A percentile compares a stretch with the other conserved stretches of the same genome.
Conservation (phyloP, 1,140 invertebrate species). For the Asobara japonica region DNA sequence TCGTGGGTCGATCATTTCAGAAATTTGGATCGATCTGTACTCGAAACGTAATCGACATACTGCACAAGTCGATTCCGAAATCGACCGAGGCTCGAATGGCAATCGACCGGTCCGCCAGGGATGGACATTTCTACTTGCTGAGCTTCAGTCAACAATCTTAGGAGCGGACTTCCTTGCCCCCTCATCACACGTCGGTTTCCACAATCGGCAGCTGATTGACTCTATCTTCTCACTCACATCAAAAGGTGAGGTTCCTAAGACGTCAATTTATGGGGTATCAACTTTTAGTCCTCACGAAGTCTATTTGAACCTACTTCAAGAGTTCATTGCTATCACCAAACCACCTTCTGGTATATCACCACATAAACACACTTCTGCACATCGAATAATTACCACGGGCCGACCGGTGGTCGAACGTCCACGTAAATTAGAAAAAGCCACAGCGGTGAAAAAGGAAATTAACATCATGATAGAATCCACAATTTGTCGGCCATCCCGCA, state of each 20-base stretch:
- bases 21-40: too few species aligned
- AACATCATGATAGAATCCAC: constrained; percentile 40
- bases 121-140: constrained; percentile 33
- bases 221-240: not conserved
- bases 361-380: not conserved
- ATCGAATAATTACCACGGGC: constrained; percentile 40
- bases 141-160: constrained; percentile 34
- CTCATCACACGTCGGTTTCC: constrained; percentile 34
- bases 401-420: constrained; percentile 40
- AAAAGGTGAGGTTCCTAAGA: not conserved
- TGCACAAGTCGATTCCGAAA: too few species aligned
- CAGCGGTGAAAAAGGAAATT: constrained; percentile 42
- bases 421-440: constrained; percentile 40
- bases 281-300: not conserved
- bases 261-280: not conserved
- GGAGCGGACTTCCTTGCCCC: constrained; percentile 38
- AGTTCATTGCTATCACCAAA: not conserved
- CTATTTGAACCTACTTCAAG: not conserved
- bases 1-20: too few species aligned
- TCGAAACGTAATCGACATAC: too few species aligned
- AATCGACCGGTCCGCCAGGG: too few species aligned
- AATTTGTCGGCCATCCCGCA: constrained; percentile 30
- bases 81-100: too few species aligned
- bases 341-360: too few species aligned
- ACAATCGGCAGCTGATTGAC: constrained; percentile 28